phyloP scores from a whole-genome alignment of 2,797 vertebrate genomes.

The Meda fulgida region DNA sequence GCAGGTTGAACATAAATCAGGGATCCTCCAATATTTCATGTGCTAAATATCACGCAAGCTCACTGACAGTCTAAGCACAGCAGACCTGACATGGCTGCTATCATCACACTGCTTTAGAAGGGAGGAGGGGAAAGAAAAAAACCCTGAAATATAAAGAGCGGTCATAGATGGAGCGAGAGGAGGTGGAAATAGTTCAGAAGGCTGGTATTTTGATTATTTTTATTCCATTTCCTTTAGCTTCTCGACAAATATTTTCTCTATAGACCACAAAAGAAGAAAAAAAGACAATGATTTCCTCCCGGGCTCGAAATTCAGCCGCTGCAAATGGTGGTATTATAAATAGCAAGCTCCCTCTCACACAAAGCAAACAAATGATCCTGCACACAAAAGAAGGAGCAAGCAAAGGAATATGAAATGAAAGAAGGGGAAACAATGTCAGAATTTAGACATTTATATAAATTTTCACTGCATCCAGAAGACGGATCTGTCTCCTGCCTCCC shows the following conservation, averaged over 20 bases:
- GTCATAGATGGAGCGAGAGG: conserved; percentile 37
- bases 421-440: conserved; percentile 36
- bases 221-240: not conserved
- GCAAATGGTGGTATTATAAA: conserved; percentile 41
- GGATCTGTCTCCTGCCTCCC: conserved; percentile 54
- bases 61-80: conserved; percentile 25
- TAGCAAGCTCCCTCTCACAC: conserved; percentile 55
- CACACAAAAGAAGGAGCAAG: conserved; percentile 46
- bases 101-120: conserved; percentile 56
- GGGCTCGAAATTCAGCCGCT: not conserved
- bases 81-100: conserved; percentile 69
- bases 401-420: conserved; percentile 8
- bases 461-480: conserved; percentile 23
- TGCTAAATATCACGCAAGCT: conserved; percentile 22
- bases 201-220: not conserved
- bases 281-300: conserved; percentile 11
- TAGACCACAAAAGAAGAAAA: conserved; percentile 5
- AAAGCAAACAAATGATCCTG: conserved; percentile 58
- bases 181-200: not conserved
- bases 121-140: conserved; percentile 19
- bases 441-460: conserved; percentile 16
- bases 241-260: conserved; percentile 26
- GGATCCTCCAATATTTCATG: conserved; percentile 1
- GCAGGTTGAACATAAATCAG: conserved; percentile 15
- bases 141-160: conserved; percentile 46